phyloP scores from a whole-genome alignment of 2,888 invertebrate species.

The Rugalucina vietnamica region DNA sequence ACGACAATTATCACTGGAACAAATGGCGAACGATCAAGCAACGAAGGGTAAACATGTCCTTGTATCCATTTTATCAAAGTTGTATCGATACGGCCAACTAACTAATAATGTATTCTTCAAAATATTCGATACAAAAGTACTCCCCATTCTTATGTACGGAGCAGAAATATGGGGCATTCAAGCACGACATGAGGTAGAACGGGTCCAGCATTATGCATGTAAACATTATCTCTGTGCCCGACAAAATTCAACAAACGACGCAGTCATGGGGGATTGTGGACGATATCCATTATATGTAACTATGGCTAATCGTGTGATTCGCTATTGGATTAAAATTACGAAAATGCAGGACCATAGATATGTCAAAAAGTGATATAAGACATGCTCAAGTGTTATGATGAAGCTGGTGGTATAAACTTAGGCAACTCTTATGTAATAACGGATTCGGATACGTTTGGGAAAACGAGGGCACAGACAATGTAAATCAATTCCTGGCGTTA shows the following conservation, averaged over 20 bases:
- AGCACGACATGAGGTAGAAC: not conserved
- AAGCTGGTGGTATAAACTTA: not conserved
- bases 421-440: not conserved
- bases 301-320: not conserved
- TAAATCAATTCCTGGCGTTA: not conserved
- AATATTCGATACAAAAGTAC: not conserved
- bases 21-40: not conserved
- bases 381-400: not conserved
- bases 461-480: not conserved
- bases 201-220: not conserved
- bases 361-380: not conserved
- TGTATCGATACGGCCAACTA: not conserved
- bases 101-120: not conserved
- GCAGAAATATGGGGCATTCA: not conserved
- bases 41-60: not conserved
- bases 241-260: too few species aligned
- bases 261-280: constrained; percentile 17
- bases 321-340: constrained; percentile 22
- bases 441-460: constrained; percentile 4
- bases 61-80: not conserved
- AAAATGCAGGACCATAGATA: not conserved
- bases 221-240: not conserved
- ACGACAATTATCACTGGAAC: not conserved
- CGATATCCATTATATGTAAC: not conserved
- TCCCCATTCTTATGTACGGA: not conserved